Evolutionary conservation across 1,140 invertebrate genomes (phyloP), one percentile per base, ranked within the genome.

Genomic region (Orussus abietinus): DNA sequence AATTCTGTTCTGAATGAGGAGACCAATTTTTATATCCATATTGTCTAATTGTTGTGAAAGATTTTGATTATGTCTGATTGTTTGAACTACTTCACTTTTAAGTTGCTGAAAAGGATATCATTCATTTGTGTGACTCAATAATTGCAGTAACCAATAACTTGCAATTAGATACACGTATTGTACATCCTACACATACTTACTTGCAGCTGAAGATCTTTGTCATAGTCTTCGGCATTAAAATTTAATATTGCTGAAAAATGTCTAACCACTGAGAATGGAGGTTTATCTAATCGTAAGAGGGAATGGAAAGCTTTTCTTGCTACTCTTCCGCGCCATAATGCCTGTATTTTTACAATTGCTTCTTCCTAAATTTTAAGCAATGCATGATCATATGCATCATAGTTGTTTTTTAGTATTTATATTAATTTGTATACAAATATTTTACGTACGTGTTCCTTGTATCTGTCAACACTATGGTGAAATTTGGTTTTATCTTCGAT

Each of bases 21-120:
- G 75, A 3, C 86, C 87, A 53, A 90, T 91, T 74, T 90, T 89
- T 9, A 88, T 77, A 59, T 90, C 87, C 84, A 91, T 87, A 39
- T 77, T 78, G 48, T 87, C 83, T 19, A 90, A 68, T 56, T 87
- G 82, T 45, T 83, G 79, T 6, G 86, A 84, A 19, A 90, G 66
- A 58, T 84, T 79, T 62, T 87, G 81, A 65, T 89, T 90, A 41
- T 82, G 81, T 39, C 82, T 77, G 49, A 90, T 89, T 14, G 78
- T 76, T 60, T 87, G 80, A 3, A 86, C 85, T 1, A 90, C 84
- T 52, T 88, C 80, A 30, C 81, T 80, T 53, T 85, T 82, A 3
- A 86, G 58, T 47, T 80, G 72, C 64, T 83, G 63, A 32, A 80
- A 55, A 46, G 5, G 41, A 51, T n/a, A n/a, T n/a, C n/a, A n/a